Evolutionary conservation across 2,888 invertebrate species (phyloP).

Genomic region (Congeria kusceri): DNA sequence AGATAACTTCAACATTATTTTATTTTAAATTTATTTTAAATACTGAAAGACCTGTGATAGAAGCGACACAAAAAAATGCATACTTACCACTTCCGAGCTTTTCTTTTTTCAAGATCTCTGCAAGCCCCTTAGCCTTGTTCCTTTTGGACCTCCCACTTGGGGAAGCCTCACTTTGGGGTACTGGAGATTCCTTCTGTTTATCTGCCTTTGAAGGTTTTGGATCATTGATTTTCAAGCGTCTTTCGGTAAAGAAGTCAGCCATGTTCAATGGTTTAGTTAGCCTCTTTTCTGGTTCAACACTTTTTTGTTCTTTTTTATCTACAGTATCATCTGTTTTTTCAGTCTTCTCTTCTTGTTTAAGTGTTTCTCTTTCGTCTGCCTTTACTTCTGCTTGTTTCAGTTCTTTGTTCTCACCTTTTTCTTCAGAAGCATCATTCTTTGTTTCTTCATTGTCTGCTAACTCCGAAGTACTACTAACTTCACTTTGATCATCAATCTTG

Average conservation of each 20-base stretch:
- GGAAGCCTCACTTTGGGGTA: conserved; percentile 9
- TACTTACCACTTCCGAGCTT: conserved; percentile 63
- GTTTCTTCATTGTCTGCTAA: not conserved
- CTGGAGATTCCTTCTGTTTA: conserved; percentile 20
- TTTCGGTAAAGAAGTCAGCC: conserved; percentile 51
- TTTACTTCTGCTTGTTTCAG: conserved; percentile 16
- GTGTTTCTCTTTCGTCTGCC: conserved; percentile 3
- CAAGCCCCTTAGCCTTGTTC: conserved; percentile 53
- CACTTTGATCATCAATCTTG: not conserved
- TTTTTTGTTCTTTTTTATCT: not conserved
- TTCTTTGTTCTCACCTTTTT: not conserved
- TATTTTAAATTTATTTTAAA: no score
- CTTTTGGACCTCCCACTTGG: conserved; percentile 32
- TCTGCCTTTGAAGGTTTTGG: conserved; percentile 39
- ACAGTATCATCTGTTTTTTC: not conserved
- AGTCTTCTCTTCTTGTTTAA: not conserved
- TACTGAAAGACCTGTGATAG: no score
- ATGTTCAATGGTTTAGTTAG: conserved; percentile 43
- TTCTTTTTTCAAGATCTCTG: conserved; percentile 62
- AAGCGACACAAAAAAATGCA: not conserved
- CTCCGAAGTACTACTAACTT: not conserved
- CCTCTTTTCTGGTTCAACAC: conserved; percentile 10
- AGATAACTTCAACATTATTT: no score
- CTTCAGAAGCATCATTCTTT: not conserved
- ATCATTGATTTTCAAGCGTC: conserved; percentile 55